Base-by-base conservation (phyloP, 2,888 invertebrate genomes). In the Orchestes rusci region DNA sequence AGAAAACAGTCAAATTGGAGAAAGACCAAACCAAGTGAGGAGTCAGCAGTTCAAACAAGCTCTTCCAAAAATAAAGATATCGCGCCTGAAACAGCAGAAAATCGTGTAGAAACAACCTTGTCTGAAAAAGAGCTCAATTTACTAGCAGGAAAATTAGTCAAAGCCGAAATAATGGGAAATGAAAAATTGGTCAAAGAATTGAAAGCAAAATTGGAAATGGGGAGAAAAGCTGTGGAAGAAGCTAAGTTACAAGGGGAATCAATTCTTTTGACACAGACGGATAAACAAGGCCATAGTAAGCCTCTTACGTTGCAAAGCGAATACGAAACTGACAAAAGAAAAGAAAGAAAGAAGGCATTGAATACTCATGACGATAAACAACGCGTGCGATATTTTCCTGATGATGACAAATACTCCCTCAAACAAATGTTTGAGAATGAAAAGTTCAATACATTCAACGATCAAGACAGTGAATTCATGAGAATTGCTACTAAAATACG, bases 121-220 rank as follows among this genome's bases (percentile, higher is more conserved):
- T 37, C 81, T 32, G 84, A 88, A 67, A 80, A 82, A 54, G 87
- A 96, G 66, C 79, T 93, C 76, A 99, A 97, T 69, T 81, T 83
- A 56, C 66, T 99, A 30, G 91, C 83, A 29, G 92, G 95, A 2
- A 91, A 86, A 70, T 78, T 94, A 51, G 72, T 97, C 0, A 93
- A 93, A 72, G 95, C 96, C 10, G 94, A 97, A 76, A 79, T 99
- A 56, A 78, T 92, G 75, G 95, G 93, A 13, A 82, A 95, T 63
- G 69, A 65, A 61, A 75, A 76, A 50, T 64, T 84, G 40, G 83
- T 83, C 0, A 63, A 67, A 27, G 77, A 86, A 61, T 69, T 95
- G 33, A 88, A 87, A 67, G 61, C 67, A 2, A 82, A 90, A 64
- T 67, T 95, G 31, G 84, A 86, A 53, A 69, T 69, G 16, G 88